Evolutionary conservation across 2,888 invertebrate genomes (phyloP).

Genomic region (Lamellibrachia columna): DNA sequence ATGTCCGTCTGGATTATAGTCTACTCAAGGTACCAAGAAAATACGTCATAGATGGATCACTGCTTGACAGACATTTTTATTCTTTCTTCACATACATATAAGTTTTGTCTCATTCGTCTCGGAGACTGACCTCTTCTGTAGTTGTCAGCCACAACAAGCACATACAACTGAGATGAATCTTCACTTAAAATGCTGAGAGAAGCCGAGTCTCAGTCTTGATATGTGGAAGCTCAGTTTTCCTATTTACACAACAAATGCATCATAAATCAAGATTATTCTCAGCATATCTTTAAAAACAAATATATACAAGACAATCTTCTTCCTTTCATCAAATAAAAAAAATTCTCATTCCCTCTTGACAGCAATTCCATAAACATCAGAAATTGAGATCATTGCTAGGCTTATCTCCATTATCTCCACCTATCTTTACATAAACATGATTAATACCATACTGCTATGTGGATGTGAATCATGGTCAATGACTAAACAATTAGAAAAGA

Average conservation of each 20-base stretch:
- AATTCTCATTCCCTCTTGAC: too few species aligned
- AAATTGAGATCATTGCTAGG: too few species aligned
- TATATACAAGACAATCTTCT: too few species aligned
- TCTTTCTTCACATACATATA: background rate
- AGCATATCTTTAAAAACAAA: too few species aligned
- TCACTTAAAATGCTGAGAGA: background rate
- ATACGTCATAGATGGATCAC: background rate
- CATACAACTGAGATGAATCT: background rate
- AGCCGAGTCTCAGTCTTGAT: background rate
- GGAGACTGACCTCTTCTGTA: too few species aligned
- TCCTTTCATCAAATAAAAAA: too few species aligned
- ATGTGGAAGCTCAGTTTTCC: background rate
- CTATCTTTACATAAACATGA: background rate
- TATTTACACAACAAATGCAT: background rate
- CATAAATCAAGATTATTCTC: too few species aligned
- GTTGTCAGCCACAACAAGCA: too few species aligned
- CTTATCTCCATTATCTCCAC: background rate
- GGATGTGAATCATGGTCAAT: background rate
- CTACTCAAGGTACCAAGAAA: background rate
- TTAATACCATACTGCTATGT: background rate
- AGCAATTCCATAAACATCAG: too few species aligned
- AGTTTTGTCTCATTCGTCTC: too few species aligned
- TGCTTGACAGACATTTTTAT: background rate
- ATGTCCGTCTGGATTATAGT: background rate
- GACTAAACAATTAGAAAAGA: background rate